These are phyloP conservation scores for Eleutherodactylus coqui DNA, from an alignment of 2,797 vertebrate species.

Conservation along the genomic window DNA sequence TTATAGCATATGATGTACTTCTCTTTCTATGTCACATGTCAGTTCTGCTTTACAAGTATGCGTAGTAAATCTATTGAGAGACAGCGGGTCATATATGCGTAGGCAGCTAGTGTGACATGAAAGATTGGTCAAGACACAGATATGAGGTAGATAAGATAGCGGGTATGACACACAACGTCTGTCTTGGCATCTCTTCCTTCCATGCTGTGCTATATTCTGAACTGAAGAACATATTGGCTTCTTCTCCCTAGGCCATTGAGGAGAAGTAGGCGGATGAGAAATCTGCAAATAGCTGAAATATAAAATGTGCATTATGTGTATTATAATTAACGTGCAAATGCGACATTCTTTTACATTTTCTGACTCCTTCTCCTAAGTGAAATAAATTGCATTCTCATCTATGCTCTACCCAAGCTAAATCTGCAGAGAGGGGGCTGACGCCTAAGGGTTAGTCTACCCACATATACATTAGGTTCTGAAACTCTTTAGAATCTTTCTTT, in stretches of 20 bases:
- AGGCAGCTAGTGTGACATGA: background rate
- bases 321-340: background rate
- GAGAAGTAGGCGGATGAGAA: background rate
- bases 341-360: background rate
- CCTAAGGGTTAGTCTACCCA: background rate
- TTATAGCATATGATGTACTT: background rate
- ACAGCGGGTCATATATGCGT: background rate
- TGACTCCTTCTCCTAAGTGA: background rate
- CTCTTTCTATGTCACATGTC: background rate
- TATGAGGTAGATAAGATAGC: background rate
- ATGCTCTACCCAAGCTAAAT: no score
- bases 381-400: no score
- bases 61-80: background rate
- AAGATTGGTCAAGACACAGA: conserved; percentile 12
- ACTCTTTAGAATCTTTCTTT: no score
- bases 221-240: background rate
- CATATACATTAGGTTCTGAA: no score
- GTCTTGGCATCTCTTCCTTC: background rate
- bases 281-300: background rate
- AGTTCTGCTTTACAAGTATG: background rate
- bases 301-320: background rate
- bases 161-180: background rate
- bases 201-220: background rate
- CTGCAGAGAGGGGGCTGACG: background rate
- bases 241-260: background rate